Evolutionary conservation across 2,113 vertebrate species (phyloP), one percentile per base, ranked within the genome.

Genomic region (Calyptommatus sinebrachiatus): DNA sequence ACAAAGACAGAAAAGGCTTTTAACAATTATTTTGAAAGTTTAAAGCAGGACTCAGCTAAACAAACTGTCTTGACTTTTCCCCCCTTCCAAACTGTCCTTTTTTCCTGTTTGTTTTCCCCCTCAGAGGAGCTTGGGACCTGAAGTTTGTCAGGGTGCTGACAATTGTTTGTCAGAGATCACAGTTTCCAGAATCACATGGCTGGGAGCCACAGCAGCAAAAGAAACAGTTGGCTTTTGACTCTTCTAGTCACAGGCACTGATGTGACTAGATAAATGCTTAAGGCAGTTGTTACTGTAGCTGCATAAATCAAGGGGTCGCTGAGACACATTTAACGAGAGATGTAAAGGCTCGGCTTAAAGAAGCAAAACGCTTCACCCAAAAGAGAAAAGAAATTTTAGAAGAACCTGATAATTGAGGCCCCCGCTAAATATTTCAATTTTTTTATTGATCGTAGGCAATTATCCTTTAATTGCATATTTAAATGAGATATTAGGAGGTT

Each of bases 391-490:
- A 16, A 57, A 57, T 5, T 18, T 41, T 16, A 57, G 14, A 57
- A 63, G 63, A 75, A 45, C 26, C 69, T 69, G 46, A 94, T 93
- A 96, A 95, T 93, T 92, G 90, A 93, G 87, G 88, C 92, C 90
- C 79, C 91, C 93, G 95, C 85, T 94, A 95, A 95, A 96, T 95
- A 94, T 95, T 96, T 95, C 94, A 95, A n/a, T 92, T 95, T 96
- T 96, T 95, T 96, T 95, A 96, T 96, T 96, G 95, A 96, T 96
- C 96, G 95, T 95, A 96, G 90, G 96, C 95, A 96, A 96, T 96
- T 96, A 96, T 95, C 95, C 94, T 94, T 96, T 96, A 96, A 96
- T 96, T 96, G 95, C 96, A 94, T 96, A 96, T 96, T 96, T 96
- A 96, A 96, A 96, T 96, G 94, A 96, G 95, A 94, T 96, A 96